Conservation (phyloP, 2,888 invertebrate genomes). For the Microctonus brassicae region DNA sequence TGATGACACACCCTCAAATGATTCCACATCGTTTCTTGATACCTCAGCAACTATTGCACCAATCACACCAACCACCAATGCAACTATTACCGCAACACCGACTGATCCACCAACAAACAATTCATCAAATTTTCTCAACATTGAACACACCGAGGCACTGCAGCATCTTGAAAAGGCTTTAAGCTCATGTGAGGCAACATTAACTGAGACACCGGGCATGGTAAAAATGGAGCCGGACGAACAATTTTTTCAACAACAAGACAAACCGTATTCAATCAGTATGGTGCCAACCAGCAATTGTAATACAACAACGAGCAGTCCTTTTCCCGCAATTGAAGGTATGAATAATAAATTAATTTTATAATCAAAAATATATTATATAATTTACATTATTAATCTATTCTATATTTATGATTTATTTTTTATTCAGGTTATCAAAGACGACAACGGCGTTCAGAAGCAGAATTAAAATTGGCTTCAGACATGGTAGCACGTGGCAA, state of each 20-base stretch:
- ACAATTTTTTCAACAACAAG: conserved; percentile 62
- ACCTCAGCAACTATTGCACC: conserved; percentile 46
- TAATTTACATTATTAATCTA: no score
- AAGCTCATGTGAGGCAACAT: conserved; percentile 65
- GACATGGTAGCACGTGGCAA: conserved; percentile 89
- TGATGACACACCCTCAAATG: conserved; percentile 53
- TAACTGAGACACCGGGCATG: conserved; percentile 66
- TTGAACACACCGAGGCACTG: conserved; percentile 67
- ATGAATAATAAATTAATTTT: conserved; percentile 29
- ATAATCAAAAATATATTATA: background rate
- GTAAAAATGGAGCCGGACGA: conserved; percentile 68
- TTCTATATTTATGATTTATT: no score
- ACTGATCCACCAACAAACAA: conserved; percentile 51
- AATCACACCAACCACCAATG: conserved; percentile 43
- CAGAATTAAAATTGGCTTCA: conserved; percentile 83
- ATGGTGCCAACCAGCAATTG: conserved; percentile 62
- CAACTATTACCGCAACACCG: conserved; percentile 43
- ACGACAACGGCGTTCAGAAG: conserved; percentile 79
- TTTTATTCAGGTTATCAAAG: conserved; percentile 62
- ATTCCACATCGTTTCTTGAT: conserved; percentile 41
- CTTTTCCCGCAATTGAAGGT: conserved; percentile 68
- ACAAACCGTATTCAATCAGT: conserved; percentile 67
- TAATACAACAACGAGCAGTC: conserved; percentile 50
- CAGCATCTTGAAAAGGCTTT: conserved; percentile 67
- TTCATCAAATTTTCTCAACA: conserved; percentile 61